Conservation (phyloP, 2,113 vertebrate genomes). For the Desmodus rotundus region DNA sequence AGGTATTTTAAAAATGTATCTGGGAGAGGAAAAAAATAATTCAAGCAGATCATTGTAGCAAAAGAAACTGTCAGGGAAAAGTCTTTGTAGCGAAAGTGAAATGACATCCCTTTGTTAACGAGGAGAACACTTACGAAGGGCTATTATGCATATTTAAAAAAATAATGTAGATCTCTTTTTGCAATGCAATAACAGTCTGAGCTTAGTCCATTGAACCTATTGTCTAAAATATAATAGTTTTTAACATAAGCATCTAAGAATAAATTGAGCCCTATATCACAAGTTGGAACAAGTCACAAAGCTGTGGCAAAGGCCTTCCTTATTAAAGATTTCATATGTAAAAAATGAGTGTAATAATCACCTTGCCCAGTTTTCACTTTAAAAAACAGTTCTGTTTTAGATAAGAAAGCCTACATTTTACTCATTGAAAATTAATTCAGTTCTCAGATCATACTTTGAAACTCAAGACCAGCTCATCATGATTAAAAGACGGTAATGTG, state of each 20-base stretch:
- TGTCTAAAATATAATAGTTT: conserved; percentile 52
- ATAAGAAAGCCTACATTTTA: not conserved
- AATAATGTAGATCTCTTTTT: conserved; percentile 20
- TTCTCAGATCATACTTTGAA: conserved; percentile 33
- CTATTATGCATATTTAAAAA: conserved; percentile 10
- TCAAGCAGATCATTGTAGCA: conserved; percentile 6
- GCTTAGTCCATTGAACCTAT: conserved; percentile 46
- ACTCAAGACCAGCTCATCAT: not conserved
- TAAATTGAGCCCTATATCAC: not conserved
- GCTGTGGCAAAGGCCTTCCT: conserved; percentile 32
- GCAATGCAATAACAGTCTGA: conserved; percentile 36
- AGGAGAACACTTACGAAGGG: conserved; percentile 29
- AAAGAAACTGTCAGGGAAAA: not conserved
- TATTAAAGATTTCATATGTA: conserved; percentile 47
- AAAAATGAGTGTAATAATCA: conserved; percentile 11
- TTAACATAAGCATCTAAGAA: conserved; percentile 33
- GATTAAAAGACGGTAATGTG: conserved; percentile 29
- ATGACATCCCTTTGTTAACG: conserved; percentile 34
- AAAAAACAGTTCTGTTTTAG: conserved; percentile 7
- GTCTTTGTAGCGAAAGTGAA: conserved; percentile 7
- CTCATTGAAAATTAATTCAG: conserved; percentile 13
- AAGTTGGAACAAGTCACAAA: conserved; percentile 40
- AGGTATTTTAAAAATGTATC: not conserved
- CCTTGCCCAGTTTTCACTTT: conserved; percentile 11
- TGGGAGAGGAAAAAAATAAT: conserved; percentile 26